Evolutionary conservation across 1,140 invertebrate species (phyloP), one percentile per base, ranked within the genome.

Genomic region (Gonioctena quinquepunctata): DNA sequence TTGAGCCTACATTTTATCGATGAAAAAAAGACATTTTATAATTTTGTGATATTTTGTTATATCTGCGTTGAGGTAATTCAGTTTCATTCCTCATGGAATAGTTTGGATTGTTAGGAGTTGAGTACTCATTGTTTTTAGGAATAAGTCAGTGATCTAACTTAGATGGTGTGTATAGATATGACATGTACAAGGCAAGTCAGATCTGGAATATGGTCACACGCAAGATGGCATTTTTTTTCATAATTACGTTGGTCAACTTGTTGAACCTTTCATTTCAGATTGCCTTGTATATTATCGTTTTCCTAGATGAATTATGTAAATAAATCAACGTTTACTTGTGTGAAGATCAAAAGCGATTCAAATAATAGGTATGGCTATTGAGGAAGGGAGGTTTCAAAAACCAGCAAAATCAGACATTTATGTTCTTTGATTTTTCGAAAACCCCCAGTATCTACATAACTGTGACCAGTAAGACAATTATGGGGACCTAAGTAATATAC

Each of bases 381-480:
- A n/a, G n/a, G n/a, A n/a, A n/a, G n/a, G n/a, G n/a, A n/a, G n/a
- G n/a, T n/a, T n/a, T n/a, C n/a, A n/a, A n/a, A n/a, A n/a, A n/a
- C n/a, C n/a, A n/a, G n/a, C n/a, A n/a, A n/a, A n/a, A n/a, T n/a
- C n/a, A n/a, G n/a, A n/a, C n/a, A n/a, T n/a, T 42, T 8, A 42
- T 42, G 1, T 42, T 42, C 33, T 42, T 8, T 8, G 33, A 42
- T 8, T 42, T 42, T 42, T n/a, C 33, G 7, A 7, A 1, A 42
- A 8, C 33, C 7, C 33, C n/a, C n/a, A 42, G 7, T 42, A 42
- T 42, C 33, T 8, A 42, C n/a, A 8, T 71, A 69, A 61, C 67
- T 75, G 73, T 72, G 73, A 75, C 66, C 67, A 21, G 22, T 68
- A 72, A 66, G 73, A 75, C 70, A 75, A 75, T 72, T 75, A 72